A percentile compares a stretch with the other conserved stretches of the same genome.
These are phyloP conservation scores for Papilio helenus DNA, from an alignment of 1,140 invertebrate genomes.

Conservation along the genomic window DNA sequence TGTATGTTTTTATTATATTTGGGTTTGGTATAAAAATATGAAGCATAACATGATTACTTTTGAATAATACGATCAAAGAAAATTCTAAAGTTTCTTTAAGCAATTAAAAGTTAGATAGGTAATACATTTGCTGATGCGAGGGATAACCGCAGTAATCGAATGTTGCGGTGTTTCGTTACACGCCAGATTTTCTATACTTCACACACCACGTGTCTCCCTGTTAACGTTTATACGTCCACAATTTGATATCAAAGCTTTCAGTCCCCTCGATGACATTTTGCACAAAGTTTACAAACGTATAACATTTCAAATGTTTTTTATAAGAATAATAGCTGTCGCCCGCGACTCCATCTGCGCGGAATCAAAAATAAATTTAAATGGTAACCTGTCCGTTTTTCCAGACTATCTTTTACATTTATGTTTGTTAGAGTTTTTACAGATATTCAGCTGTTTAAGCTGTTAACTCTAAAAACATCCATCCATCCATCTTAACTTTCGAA, in stretches of 20 bases:
- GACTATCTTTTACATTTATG: no score
- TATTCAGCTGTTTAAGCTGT: no score
- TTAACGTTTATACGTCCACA: neutral
- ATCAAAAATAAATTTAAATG: no score
- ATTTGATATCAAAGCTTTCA: conserved; percentile 7
- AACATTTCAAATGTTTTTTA: neutral
- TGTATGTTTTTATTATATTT: no score
- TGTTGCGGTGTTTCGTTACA: neutral
- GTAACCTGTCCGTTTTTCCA: no score
- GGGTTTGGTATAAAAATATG: no score
- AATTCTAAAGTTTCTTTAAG: neutral
- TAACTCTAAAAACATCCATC: no score
- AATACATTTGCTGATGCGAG: neutral
- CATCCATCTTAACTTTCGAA: no score
- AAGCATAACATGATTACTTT: no score
- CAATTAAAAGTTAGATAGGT: neutral
- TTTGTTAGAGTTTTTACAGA: no score
- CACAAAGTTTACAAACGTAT: neutral
- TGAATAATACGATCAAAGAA: neutral
- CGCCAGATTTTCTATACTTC: neutral
- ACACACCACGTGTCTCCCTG: neutral
- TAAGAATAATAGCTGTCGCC: no score
- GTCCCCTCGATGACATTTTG: neutral
- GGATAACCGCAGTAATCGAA: conserved; percentile 8
- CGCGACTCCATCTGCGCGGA: no score